Conservation (phyloP, 2,797 vertebrate species). For the Sebastes oblongus region DNA sequence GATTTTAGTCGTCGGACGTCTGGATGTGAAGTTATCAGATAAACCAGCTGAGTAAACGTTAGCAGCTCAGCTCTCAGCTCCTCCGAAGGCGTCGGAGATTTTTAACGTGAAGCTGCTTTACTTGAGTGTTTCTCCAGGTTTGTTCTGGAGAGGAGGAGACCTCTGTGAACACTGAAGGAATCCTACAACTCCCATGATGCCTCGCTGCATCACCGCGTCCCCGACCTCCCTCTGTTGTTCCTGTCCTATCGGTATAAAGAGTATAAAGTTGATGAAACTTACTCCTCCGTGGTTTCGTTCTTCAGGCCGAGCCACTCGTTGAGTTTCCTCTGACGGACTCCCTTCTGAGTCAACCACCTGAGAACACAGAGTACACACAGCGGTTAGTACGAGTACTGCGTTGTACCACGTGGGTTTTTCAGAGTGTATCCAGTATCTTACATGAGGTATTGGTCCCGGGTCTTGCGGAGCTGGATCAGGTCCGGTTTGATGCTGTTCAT, state of each 20-base stretch:
- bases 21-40: too few species aligned
- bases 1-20: too few species aligned
- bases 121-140: too few species aligned
- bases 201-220: neutral
- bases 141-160: too few species aligned
- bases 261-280: constrained; percentile 54
- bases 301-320: constrained; percentile 93
- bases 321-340: constrained; percentile 90
- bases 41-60: too few species aligned
- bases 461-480: constrained; percentile 93
- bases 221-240: too few species aligned
- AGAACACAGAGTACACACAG: neutral
- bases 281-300: constrained; percentile 90
- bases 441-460: constrained; percentile 93
- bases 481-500: constrained; percentile 97
- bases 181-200: neutral
- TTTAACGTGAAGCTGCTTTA: too few species aligned
- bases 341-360: constrained; percentile 94
- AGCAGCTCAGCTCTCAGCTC: too few species aligned
- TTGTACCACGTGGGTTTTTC: neutral
- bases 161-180: neutral
- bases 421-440: constrained; percentile 35
- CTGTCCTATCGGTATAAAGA: too few species aligned
- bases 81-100: too few species aligned
- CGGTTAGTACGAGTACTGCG: neutral